phyloP scores from a whole-genome alignment of 2,113 vertebrate genomes.

The Talpa occidentalis region DNA sequence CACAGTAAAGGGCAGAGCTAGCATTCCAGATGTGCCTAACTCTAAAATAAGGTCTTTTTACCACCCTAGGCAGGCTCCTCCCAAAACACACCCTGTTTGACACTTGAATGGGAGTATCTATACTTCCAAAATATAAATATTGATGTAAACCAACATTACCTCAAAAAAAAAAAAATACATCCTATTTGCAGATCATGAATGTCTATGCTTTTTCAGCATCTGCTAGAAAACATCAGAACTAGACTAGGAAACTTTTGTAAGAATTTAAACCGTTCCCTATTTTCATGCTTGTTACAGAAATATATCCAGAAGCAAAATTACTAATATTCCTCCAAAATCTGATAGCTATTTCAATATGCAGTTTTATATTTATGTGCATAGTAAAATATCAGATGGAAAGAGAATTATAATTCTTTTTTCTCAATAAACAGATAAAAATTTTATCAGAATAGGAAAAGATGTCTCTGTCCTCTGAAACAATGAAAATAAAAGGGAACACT shows the following conservation, averaged over 20 bases:
- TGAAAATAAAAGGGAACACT: slow-evolving; percentile 8
- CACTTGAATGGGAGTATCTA: neutral
- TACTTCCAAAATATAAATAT: too few relatives aligned
- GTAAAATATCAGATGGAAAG: slow-evolving; percentile 27
- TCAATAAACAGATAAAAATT: neutral
- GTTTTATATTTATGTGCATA: neutral
- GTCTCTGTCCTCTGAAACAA: neutral
- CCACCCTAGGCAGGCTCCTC: neutral
- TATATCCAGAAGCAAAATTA: neutral
- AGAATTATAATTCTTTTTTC: neutral
- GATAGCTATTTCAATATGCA: neutral
- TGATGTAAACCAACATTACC: too few relatives aligned
- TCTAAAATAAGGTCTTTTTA: neutral
- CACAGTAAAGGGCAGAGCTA: neutral
- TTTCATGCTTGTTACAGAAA: slow-evolving; percentile 20
- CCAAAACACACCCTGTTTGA: neutral
- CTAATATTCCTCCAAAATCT: neutral
- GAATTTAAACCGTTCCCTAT: neutral
- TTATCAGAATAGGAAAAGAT: slow-evolving; percentile 5
- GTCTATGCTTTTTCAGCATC: neutral
- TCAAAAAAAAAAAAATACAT: too few relatives aligned
- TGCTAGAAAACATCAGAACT: slow-evolving; percentile 37
- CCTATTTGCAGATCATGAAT: neutral
- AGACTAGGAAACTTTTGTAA: neutral
- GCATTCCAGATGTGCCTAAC: neutral